Percentiles rank a stretch among this genome's conserved stretches.
These are phyloP conservation scores for Diaphora mendica DNA, from an alignment of 2,888 invertebrate species.

Conservation along the genomic window DNA sequence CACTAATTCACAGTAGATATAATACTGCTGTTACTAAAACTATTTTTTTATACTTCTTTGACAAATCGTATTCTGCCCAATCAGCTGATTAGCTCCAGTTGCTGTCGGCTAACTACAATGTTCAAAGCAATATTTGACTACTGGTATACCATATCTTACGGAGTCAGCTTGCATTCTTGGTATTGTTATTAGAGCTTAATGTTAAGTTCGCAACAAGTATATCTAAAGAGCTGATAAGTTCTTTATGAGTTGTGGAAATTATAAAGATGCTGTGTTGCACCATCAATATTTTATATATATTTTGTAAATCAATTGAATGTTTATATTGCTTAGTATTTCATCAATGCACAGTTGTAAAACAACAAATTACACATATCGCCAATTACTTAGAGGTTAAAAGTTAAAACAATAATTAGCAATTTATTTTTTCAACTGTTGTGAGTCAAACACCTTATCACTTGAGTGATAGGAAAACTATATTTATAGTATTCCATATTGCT, in stretches of 20 bases:
- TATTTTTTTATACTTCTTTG: constrained; percentile 10
- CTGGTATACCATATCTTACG: neutral
- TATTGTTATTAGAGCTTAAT: constrained; percentile 18
- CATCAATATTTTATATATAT: neutral
- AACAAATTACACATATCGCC: neutral
- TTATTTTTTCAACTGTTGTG: neutral
- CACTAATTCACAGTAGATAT: constrained; percentile 42
- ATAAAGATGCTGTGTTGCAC: neutral
- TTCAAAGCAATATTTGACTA: neutral
- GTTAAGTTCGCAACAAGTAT: neutral
- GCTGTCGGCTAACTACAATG: constrained; percentile 1
- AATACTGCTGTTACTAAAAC: constrained; percentile 1
- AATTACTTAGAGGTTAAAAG: neutral
- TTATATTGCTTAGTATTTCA: neutral
- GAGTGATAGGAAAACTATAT: neutral
- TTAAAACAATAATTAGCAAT: neutral
- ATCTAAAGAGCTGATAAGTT: neutral
- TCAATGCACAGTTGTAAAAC: neutral
- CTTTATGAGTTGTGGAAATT: neutral
- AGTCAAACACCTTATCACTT: neutral
- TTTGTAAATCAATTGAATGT: no score
- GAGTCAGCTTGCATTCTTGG: constrained; percentile 32
- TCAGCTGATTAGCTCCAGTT: constrained; percentile 37
- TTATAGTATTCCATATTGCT: neutral
- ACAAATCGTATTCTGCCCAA: neutral